These are phyloP conservation scores for Orchesellides sinensis DNA, from an alignment of 2,888 invertebrate genomes.

Conservation along the genomic window DNA sequence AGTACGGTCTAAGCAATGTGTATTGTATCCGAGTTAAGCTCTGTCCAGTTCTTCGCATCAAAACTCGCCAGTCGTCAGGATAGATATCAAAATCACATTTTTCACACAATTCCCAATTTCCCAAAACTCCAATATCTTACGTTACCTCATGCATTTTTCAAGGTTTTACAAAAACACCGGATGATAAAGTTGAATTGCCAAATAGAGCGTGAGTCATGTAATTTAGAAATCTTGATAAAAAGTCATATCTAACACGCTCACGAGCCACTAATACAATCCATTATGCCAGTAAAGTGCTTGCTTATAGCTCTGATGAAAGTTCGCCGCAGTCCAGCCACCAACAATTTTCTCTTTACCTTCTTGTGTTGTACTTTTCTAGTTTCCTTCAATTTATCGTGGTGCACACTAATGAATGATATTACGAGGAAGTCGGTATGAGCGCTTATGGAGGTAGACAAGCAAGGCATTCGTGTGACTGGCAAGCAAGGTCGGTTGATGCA, in stretches of 20 bases:
- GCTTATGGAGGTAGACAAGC: too few species aligned
- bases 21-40: not conserved
- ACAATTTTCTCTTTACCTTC: constrained; percentile 1
- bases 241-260: constrained; percentile 20
- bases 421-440: constrained; percentile 27
- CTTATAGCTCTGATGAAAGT: constrained; percentile 47
- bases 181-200: constrained; percentile 30
- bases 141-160: constrained; percentile 55
- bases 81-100: constrained; percentile 61
- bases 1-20: not conserved
- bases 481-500: constrained; percentile 7
- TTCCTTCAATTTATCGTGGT: not conserved
- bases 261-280: constrained; percentile 32
- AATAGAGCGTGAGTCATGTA: constrained; percentile 47
- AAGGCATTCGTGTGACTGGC: too few species aligned
- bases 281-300: constrained; percentile 35
- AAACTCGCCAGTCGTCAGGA: constrained; percentile 39
- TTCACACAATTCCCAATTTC: constrained; percentile 41
- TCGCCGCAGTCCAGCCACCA: not conserved
- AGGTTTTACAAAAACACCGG: constrained; percentile 7
- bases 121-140: constrained; percentile 19
- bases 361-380: not conserved
- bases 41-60: not conserved
- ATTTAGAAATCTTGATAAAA: constrained; percentile 58
- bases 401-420: constrained; percentile 22